Percentiles rank a stretch among this genome's conserved stretches.
Evolutionary conservation across 2,797 vertebrate species (phyloP).

Genomic region (Limosa lapponica): DNA sequence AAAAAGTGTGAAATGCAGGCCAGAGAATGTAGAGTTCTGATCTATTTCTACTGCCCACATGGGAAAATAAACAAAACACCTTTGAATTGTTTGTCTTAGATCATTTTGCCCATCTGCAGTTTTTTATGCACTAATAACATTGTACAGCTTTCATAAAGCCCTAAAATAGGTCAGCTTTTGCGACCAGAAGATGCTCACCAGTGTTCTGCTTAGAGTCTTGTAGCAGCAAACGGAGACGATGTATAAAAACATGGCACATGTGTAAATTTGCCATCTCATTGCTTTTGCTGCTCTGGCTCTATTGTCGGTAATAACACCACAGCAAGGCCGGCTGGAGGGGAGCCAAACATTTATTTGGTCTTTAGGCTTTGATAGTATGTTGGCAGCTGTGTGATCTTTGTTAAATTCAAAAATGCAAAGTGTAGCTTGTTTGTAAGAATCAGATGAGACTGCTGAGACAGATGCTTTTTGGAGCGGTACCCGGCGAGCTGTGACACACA

Average conservation of each 20-base stretch:
- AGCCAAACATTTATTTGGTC: slow-evolving; percentile 71
- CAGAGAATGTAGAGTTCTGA: neutral
- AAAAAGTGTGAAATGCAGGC: neutral
- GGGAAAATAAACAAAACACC: slow-evolving; percentile 29
- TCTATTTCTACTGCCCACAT: slow-evolving; percentile 35
- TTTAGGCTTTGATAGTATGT: slow-evolving; percentile 66
- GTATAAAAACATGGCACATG: slow-evolving; percentile 61
- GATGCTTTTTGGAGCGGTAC: slow-evolving; percentile 44
- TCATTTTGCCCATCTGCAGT: slow-evolving; percentile 17
- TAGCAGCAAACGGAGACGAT: slow-evolving; percentile 51
- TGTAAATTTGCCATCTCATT: slow-evolving; percentile 67
- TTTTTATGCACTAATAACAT: neutral
- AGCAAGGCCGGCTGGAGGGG: slow-evolving; percentile 54
- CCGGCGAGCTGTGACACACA: slow-evolving; percentile 24
- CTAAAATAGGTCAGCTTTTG: slow-evolving; percentile 42
- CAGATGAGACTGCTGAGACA: slow-evolving; percentile 60
- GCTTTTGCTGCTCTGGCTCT: slow-evolving; percentile 66
- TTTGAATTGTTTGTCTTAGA: slow-evolving; percentile 33
- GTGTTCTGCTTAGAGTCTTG: slow-evolving; percentile 45
- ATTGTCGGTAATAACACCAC: slow-evolving; percentile 69
- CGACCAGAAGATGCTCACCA: slow-evolving; percentile 38
- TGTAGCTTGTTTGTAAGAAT: slow-evolving; percentile 65
- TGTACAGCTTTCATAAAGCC: neutral
- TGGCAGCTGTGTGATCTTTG: slow-evolving; percentile 75
- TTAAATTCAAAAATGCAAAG: slow-evolving; percentile 68